Conservation (phyloP, 2,113 vertebrate species). For the Leptosomus discolor region DNA sequence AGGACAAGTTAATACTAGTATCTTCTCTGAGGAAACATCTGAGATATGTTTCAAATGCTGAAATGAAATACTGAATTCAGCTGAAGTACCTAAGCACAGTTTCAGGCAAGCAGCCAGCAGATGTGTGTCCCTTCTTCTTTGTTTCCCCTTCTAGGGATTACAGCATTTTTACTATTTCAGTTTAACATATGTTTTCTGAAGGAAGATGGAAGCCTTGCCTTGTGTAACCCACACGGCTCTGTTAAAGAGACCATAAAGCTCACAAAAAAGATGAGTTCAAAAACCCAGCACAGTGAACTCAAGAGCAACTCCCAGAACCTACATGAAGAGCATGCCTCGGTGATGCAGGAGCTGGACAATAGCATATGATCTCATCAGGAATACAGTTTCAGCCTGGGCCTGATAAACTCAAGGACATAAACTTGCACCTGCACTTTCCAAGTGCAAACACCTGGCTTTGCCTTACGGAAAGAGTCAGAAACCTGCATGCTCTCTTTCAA, state of each 20-base stretch:
- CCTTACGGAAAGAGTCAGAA: constrained; percentile 5
- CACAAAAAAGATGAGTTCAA: background rate
- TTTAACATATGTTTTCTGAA: background rate
- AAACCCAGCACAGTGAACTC: background rate
- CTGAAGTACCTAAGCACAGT: background rate
- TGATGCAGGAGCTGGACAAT: constrained; percentile 18
- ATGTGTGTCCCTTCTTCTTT: background rate
- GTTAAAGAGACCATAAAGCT: constrained; percentile 21
- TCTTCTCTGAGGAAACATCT: constrained; percentile 30
- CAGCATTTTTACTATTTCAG: background rate
- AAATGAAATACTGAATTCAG: constrained; percentile 1
- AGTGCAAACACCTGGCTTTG: constrained; percentile 24
- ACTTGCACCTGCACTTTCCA: constrained; percentile 25
- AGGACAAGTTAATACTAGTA: background rate
- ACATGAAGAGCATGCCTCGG: background rate
- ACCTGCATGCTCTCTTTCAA: background rate
- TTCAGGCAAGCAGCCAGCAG: background rate
- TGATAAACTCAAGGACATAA: constrained; percentile 25
- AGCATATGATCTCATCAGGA: constrained; percentile 8
- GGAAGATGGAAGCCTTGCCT: background rate
- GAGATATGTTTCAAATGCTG: background rate
- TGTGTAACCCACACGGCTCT: background rate
- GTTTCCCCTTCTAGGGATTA: background rate
- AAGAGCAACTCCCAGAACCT: background rate
- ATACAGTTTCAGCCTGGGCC: background rate